Conservation (phyloP, 1,140 invertebrate genomes). For the Proales similis region DNA sequence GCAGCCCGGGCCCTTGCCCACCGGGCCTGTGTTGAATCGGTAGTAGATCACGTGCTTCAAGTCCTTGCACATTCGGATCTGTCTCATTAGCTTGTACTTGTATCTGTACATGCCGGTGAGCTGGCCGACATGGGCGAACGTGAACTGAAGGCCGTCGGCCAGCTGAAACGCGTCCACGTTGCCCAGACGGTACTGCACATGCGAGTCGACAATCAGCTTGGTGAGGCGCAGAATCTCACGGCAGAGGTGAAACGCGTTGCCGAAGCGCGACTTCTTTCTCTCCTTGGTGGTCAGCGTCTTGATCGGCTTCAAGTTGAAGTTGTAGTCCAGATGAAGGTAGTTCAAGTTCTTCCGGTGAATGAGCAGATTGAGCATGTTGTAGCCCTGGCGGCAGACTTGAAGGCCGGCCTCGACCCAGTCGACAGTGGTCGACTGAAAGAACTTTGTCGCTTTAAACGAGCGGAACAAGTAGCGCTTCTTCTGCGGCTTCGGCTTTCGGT, state of each 20-base stretch:
- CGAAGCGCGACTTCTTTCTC: constrained; percentile 96
- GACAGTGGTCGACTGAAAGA: constrained; percentile 97
- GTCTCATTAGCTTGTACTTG: constrained; percentile 98
- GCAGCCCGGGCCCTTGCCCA: constrained; percentile 97
- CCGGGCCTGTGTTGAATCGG: constrained; percentile 95
- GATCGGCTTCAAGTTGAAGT: constrained; percentile 98
- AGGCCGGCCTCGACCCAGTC: constrained; percentile 83
- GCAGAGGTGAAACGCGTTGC: constrained; percentile 98
- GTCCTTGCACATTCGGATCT: constrained; percentile 99
- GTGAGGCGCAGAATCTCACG: constrained; percentile 94
- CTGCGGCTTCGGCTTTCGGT: constrained; percentile 91
- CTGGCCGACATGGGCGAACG: constrained; percentile 98
- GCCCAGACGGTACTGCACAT: constrained; percentile 96
- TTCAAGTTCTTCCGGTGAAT: constrained; percentile 99
- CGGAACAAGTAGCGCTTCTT: constrained; percentile 96
- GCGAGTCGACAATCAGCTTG: constrained; percentile 95
- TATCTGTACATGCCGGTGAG: constrained; percentile 99
- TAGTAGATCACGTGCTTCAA: constrained; percentile 99
- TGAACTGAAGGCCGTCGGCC: constrained; percentile 96
- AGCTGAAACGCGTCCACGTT: constrained; percentile 98
- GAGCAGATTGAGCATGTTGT: constrained; percentile 97
- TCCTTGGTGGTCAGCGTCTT: constrained; percentile 99
- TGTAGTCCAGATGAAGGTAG: constrained; percentile 98
- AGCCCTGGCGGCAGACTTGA: constrained; percentile 95
- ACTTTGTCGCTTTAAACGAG: constrained; percentile 98